phyloP scores from a whole-genome alignment of 1,140 invertebrate genomes.

The Penaeus japonicus region DNA sequence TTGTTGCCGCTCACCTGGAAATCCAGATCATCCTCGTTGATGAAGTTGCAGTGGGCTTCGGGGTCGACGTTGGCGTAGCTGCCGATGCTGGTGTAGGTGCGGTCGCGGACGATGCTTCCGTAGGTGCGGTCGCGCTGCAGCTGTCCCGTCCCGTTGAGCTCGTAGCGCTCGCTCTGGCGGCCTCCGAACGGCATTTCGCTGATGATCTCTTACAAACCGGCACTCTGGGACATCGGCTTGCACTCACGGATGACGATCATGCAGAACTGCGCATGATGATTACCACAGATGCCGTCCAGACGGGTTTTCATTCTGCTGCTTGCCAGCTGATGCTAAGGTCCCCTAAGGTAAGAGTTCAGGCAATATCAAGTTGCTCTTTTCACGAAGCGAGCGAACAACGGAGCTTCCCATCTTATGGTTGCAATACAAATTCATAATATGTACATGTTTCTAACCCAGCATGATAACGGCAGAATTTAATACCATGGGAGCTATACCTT shows the following conservation, averaged over 20 bases:
- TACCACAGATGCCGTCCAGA: too few species aligned
- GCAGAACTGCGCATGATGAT: too few species aligned
- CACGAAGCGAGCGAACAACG: too few species aligned
- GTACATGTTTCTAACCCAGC: too few species aligned
- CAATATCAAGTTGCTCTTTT: too few species aligned
- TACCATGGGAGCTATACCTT: too few species aligned
- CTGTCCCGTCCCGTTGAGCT: constrained; percentile 52
- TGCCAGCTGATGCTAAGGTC: too few species aligned
- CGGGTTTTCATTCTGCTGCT: too few species aligned
- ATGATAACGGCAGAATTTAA: too few species aligned
- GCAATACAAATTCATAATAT: too few species aligned
- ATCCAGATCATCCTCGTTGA: constrained; percentile 42
- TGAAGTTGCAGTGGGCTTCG: constrained; percentile 39
- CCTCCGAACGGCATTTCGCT: constrained; percentile 37
- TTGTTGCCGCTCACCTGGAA: constrained; percentile 27
- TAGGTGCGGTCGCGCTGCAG: constrained; percentile 44
- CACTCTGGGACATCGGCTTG: neutral
- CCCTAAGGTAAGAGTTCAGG: too few species aligned
- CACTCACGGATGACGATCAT: neutral
- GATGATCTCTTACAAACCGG: neutral
- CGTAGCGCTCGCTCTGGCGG: constrained; percentile 34
- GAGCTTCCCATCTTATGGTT: too few species aligned
- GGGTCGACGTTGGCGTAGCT: constrained; percentile 42
- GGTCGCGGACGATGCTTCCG: constrained; percentile 40
- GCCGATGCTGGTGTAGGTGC: constrained; percentile 47